Evolutionary conservation across 2,888 invertebrate genomes (phyloP), one percentile per base, ranked within the genome.

Genomic region (Agonopterix arenella): DNA sequence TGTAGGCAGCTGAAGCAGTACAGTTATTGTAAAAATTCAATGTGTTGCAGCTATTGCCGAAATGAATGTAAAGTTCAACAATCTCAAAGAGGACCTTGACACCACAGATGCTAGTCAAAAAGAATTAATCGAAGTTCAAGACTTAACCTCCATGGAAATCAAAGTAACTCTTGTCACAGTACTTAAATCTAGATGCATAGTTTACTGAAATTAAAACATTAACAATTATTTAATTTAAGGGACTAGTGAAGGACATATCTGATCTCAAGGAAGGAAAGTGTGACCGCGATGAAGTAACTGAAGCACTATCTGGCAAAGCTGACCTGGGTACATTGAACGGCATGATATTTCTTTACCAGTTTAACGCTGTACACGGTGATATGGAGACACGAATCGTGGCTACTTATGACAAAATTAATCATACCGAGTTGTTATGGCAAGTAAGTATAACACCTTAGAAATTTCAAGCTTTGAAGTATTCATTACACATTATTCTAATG

Each of bases 391-490:
- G 70, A 11, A 77, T 86, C 18, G 60, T 54, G 36, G 55, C 66
- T 37, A 72, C 84, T 18, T 81, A 82, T 50, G 76, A 82, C 45
- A 84, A 80, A 60, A 84, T 86, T 53, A 80, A 84, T 49, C 77
- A 72, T 55, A 84, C 85, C 62, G 88, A 86, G 66, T 50, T 64
- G 4, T 56, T 77, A 50, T 89, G 88, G 88, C 88, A 88, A 64
- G 88, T 84, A 53, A 60, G 65, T 40, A 44, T 4, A 42, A 41
- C 13, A 38, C 1, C 28, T 28, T 28, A 28, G 28, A 28, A 5
- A 2, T 18, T 18, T 18, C 18, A 18, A 18, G 18, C 4, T 18
- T 18, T 4, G 18, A 18, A 18, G 18, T 18, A 4, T 18, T 18
- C 18, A 18, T 4, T 18, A 18, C 18, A 18, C 1, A 18, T 18